Conservation (phyloP, 2,113 vertebrate genomes). For the Campylomormyrus tamandua region DNA sequence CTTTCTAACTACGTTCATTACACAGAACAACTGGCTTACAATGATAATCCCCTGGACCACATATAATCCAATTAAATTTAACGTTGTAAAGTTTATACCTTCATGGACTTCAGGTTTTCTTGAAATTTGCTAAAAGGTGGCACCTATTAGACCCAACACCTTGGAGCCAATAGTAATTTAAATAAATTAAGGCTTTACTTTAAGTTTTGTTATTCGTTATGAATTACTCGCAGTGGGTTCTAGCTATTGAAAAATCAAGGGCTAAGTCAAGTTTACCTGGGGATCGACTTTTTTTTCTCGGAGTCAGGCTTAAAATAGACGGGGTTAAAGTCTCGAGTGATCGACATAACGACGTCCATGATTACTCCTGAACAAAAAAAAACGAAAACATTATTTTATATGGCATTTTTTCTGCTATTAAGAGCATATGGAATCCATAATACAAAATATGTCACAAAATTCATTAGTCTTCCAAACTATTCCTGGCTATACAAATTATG, state of each 20-base stretch:
- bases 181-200: background rate
- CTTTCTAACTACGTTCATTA: background rate
- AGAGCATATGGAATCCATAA: background rate
- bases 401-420: background rate
- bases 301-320: background rate
- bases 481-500: background rate
- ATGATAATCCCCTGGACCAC: background rate
- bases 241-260: no score
- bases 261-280: no score
- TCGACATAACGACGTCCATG: no score
- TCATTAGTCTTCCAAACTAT: background rate
- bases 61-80: background rate
- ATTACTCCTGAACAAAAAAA: no score
- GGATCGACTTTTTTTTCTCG: background rate
- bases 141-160: background rate
- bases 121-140: background rate
- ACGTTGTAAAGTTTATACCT: background rate
- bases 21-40: background rate
- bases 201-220: background rate
- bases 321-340: no score
- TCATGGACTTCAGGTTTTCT: background rate
- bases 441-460: background rate
- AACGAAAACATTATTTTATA: background rate
- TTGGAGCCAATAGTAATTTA: background rate
- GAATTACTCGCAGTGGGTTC: background rate